Evolutionary conservation across 1,140 invertebrate genomes (phyloP), one percentile per base, ranked within the genome.

Genomic region (Cyclina sinensis): DNA sequence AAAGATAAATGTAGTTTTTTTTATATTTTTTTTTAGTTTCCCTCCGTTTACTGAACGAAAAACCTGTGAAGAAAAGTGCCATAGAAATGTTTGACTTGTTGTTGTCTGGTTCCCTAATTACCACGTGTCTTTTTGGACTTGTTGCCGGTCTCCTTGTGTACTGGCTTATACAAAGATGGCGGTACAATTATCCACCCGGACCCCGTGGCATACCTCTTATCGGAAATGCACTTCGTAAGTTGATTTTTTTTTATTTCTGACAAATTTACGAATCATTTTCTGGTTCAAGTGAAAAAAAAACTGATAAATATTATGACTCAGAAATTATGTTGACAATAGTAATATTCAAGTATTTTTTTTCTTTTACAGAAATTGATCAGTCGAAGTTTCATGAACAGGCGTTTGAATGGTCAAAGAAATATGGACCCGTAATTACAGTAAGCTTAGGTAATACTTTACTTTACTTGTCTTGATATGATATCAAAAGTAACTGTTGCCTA

Each of bases 131-230:
- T 0, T 48, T 80, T 12, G 78, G 37, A 9, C 21, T 80, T 48
- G 78, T 80, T 35, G 37, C 30, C 21, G 78, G 78, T 12, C 30
- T 51, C 18, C 3, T 59, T 57, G 51, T 32, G 27, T 59, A 59
- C 30, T 57, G 48, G 78, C 12, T 80, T 7, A 59, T 80, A 54
- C 24, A 80, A 4, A 54, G 30, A 57, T 57, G 48, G 78, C 57
- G 48, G 37, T 80, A 80, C 51, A 80, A 80, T 7, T 59, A 80
- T 18, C 78, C 78, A 4, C 78, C 78, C 11, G 54, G 48, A 54
- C 78, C 78, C 35, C 30, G 24, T 35, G 78, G 48, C 18, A 14
- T 80, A 2, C 78, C 78, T 18, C 37, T 80, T 4, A 30, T 80
- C 0, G 78, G 78, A 59, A 54, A 80, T 80, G 37, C 35, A 30